Base-by-base conservation (phyloP, 2,797 vertebrate species). In the Xyrichtys novacula region DNA sequence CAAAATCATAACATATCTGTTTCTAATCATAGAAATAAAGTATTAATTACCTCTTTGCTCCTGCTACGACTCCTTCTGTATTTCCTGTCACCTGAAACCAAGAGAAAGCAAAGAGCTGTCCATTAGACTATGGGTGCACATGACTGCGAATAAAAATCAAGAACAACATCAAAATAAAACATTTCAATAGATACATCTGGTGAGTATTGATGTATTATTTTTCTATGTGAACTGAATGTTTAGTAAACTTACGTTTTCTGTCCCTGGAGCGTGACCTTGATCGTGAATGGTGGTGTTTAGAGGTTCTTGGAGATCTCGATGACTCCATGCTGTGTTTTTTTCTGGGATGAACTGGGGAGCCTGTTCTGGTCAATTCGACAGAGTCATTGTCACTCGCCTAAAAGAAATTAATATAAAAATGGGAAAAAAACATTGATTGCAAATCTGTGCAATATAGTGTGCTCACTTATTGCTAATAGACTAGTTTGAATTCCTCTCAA, bases 1-100 rank as follows among this genome's bases (percentile, higher is more conserved):
- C 29, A 80, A 81, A 84, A 74, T 76, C 72, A 77, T 67, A 89
- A 60, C 31, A 85, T 71, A 81, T 81, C 47, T 74, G 58, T 64
- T 86, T 87, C 67, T 91, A 77, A 66, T 52, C 48, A 86, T 63
- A 87, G 50, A 87, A 95, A 93, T 90, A 72, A 94, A 95, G 87
- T 87, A 91, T 95, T 92, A 98, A 93, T 98, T 98, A 99, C 98
- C 97, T 99, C 98, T 99, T 98, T 99, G 94, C 98, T 99, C 95
- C 97, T 96, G 96, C 97, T 99, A 83, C 96, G 96, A 94, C 97
- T 98, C 89, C 92, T 83, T 87, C 94, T 96, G 93, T 95, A 92
- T 92, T 96, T 98, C 91, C 95, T 96, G 72, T 96, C 89, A 89
- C 96, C 97, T 99, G 85, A 15, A 71, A 65, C 53, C n/a, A 65